Evolutionary conservation across 1,140 invertebrate genomes (phyloP).

Genomic region (Galendromus occidentalis): DNA sequence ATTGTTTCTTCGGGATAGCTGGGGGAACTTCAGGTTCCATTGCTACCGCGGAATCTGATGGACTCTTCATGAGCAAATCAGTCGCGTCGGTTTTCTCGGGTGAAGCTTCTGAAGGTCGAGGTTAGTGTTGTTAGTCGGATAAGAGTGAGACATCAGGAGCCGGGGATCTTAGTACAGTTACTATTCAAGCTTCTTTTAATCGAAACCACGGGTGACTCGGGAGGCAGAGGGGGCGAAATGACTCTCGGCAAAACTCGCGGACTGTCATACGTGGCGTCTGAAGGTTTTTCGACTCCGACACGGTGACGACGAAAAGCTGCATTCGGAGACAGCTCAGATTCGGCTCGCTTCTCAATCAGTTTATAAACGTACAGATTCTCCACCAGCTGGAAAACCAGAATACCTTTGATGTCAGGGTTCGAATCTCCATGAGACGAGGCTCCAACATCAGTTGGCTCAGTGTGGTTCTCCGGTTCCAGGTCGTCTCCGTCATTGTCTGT

Average conservation of each 20-base stretch:
- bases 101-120: neutral
- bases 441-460: neutral
- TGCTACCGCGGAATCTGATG: neutral
- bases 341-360: too few species aligned
- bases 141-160: too few species aligned
- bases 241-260: too few species aligned
- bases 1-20: neutral
- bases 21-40: neutral
- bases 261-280: too few species aligned
- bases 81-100: neutral
- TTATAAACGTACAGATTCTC: neutral
- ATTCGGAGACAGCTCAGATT: too few species aligned
- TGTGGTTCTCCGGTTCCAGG: neutral
- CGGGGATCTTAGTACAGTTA: too few species aligned
- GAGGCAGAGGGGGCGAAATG: too few species aligned
- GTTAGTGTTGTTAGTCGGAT: neutral
- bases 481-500: constrained; percentile 2
- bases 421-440: neutral
- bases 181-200: too few species aligned
- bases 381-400: neutral
- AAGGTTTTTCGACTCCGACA: too few species aligned
- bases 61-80: neutral
- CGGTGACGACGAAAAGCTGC: too few species aligned
- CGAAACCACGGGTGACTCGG: too few species aligned
- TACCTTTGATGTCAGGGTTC: constrained; percentile 6